Conservation (phyloP, 1,140 invertebrate genomes). For the Diuraphis noxia region DNA sequence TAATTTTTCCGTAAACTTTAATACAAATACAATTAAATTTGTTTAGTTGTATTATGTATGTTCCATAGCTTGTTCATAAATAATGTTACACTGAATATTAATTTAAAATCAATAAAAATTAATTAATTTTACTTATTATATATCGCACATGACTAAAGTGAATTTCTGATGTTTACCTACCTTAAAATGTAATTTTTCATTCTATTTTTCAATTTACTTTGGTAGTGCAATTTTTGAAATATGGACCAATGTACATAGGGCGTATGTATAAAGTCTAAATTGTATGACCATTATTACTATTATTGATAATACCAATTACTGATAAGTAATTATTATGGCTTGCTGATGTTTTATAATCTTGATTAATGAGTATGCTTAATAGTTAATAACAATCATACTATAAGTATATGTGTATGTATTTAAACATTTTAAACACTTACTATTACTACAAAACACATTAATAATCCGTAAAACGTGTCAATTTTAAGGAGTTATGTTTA, state of each 20-base stretch:
- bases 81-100: background rate
- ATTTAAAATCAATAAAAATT: no score
- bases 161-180: background rate
- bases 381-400: background rate
- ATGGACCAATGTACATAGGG: background rate
- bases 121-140: background rate
- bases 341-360: background rate
- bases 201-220: background rate
- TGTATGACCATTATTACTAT: background rate
- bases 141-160: background rate
- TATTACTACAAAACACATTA: background rate
- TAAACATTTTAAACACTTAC: background rate
- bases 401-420: background rate
- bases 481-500: no score
- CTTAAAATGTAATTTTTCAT: background rate
- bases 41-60: no score
- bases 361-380: background rate
- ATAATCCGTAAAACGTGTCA: background rate
- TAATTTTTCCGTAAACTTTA: background rate
- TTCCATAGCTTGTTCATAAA: background rate
- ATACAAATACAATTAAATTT: background rate
- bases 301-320: background rate
- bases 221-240: background rate
- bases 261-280: background rate
- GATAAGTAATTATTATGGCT: background rate